phyloP scores from a whole-genome alignment of 2,888 invertebrate species.

The Drosophila rubida region DNA sequence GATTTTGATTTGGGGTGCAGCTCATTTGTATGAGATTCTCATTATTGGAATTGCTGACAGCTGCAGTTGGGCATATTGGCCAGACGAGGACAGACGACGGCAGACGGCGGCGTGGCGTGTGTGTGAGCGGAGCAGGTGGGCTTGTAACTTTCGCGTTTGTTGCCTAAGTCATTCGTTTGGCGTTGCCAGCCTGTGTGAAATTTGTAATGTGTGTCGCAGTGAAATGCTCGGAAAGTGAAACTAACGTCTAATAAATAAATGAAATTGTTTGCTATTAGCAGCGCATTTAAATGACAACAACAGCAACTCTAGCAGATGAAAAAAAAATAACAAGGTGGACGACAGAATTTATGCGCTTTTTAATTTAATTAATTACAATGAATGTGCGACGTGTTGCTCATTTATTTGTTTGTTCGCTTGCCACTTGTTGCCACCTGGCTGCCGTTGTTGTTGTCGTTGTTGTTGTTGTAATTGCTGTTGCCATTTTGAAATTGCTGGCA shows the following conservation, averaged over 20 bases:
- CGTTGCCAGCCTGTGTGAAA: constrained; percentile 56
- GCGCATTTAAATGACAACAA: constrained; percentile 71
- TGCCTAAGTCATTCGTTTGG: constrained; percentile 59
- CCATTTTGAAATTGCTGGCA: constrained; percentile 48
- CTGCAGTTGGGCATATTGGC: constrained; percentile 39
- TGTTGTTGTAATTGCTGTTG: constrained; percentile 29
- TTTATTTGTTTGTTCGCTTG: constrained; percentile 5
- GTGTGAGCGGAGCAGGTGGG: constrained; percentile 1
- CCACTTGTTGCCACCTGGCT: background rate
- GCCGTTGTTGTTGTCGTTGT: constrained; percentile 6
- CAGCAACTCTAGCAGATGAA: constrained; percentile 33
- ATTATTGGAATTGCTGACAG: constrained; percentile 44
- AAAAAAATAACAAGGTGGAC: constrained; percentile 40
- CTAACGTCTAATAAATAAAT: constrained; percentile 75
- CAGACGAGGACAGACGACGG: background rate
- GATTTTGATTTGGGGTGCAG: constrained; percentile 40
- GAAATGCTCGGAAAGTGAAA: constrained; percentile 73
- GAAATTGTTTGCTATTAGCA: constrained; percentile 75
- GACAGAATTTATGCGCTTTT: constrained; percentile 65
- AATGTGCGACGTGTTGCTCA: constrained; percentile 50
- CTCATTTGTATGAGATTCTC: constrained; percentile 54
- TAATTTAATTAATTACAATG: constrained; percentile 71
- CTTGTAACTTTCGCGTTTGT: constrained; percentile 68
- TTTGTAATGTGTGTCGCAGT: constrained; percentile 64
- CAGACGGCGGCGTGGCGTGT: background rate